phyloP scores from a whole-genome alignment of 2,113 vertebrate species.

The Centrocercus urophasianus region DNA sequence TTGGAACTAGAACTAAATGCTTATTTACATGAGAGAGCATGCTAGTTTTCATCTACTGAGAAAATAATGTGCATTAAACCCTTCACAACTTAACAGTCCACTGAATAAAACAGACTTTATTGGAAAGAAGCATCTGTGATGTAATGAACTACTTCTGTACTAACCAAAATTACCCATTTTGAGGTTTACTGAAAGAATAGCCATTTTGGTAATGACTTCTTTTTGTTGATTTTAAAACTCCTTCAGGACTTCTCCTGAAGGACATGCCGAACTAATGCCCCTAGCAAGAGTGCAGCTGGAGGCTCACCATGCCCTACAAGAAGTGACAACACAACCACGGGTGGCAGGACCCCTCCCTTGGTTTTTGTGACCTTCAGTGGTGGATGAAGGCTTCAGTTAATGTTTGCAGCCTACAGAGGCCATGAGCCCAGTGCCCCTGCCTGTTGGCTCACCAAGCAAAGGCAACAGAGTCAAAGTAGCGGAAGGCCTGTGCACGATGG shows the following conservation, averaged over 20 bases:
- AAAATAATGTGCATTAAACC: slow-evolving; percentile 31
- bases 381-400: background rate
- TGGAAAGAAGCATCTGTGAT: background rate
- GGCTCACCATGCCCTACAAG: background rate
- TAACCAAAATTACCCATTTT: background rate
- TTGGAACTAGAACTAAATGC: slow-evolving; percentile 24
- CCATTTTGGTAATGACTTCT: background rate
- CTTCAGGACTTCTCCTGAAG: background rate
- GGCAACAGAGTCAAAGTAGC: background rate
- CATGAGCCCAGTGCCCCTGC: background rate
- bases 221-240: background rate
- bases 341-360: background rate
- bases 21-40: slow-evolving; percentile 31
- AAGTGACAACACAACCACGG: accelerated
- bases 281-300: background rate
- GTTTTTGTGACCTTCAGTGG: background rate
- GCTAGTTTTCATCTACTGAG: background rate
- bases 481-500: background rate
- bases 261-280: background rate
- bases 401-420: background rate
- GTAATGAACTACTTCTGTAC: background rate
- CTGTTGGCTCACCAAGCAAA: background rate
- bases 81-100: background rate
- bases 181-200: background rate
- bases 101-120: background rate